Evolutionary conservation across 2,888 invertebrate genomes (phyloP).

Genomic region (Rutpela maculata): DNA sequence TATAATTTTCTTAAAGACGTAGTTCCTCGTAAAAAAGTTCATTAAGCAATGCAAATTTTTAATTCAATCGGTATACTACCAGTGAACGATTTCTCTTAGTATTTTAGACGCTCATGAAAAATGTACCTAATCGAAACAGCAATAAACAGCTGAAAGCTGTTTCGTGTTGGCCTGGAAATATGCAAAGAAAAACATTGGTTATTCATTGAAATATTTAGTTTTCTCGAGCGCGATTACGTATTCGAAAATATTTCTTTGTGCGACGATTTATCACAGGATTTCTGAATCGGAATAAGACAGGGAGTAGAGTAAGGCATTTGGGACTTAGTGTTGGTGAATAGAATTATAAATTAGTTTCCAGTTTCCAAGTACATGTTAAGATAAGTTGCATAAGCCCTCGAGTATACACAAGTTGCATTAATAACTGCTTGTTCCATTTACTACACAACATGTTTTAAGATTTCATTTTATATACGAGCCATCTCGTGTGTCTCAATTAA

Average conservation of each 20-base stretch:
- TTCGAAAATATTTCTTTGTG: slow-evolving; percentile 42
- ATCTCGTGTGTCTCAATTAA: slow-evolving; percentile 15
- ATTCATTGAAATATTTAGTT: slow-evolving; percentile 47
- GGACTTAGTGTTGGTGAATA: slow-evolving; percentile 58
- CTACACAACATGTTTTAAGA: slow-evolving; percentile 34
- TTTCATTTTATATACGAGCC: slow-evolving; percentile 27
- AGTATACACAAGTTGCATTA: slow-evolving; percentile 61
- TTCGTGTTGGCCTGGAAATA: slow-evolving; percentile 27
- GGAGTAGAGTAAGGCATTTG: slow-evolving; percentile 41
- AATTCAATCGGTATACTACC: slow-evolving; percentile 9
- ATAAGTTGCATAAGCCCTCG: slow-evolving; percentile 64
- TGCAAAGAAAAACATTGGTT: slow-evolving; percentile 43
- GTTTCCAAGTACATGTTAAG: slow-evolving; percentile 62
- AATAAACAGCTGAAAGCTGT: slow-evolving; percentile 42
- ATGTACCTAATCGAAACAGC: slow-evolving; percentile 29
- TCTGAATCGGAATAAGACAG: slow-evolving; percentile 46
- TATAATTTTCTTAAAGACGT: too few relatives aligned
- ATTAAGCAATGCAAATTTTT: slow-evolving; percentile 7
- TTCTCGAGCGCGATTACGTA: slow-evolving; percentile 38
- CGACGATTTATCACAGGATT: slow-evolving; percentile 51
- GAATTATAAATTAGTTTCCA: slow-evolving; percentile 68
- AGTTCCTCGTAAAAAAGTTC: neutral
- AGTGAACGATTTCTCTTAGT: slow-evolving; percentile 17
- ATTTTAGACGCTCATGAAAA: slow-evolving; percentile 44
- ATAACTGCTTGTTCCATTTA: slow-evolving; percentile 56